Evolutionary conservation across 2,888 invertebrate genomes (phyloP).

Genomic region (Epinotia ramella): DNA sequence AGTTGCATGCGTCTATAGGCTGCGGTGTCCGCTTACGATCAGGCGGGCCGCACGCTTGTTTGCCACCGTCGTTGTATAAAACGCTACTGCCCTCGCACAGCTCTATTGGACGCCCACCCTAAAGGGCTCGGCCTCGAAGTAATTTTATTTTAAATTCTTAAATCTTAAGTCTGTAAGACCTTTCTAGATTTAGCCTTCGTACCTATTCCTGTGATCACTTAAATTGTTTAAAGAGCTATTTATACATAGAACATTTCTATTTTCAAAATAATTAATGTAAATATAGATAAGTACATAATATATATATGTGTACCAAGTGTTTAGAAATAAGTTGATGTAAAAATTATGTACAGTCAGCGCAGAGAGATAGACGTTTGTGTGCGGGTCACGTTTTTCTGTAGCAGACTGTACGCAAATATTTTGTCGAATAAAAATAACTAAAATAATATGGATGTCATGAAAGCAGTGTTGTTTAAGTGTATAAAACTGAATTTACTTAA

Average conservation of each 20-base stretch:
- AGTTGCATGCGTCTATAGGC: too few relatives aligned
- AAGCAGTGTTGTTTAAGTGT: not conserved
- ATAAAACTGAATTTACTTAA: constrained; percentile 52
- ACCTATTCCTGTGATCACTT: constrained; percentile 43
- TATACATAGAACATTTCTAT: constrained; percentile 34
- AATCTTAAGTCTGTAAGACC: constrained; percentile 13
- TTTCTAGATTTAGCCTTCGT: constrained; percentile 39
- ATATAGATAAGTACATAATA: not conserved
- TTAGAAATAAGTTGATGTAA: constrained; percentile 7
- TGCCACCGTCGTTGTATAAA: too few relatives aligned
- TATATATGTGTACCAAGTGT: not conserved
- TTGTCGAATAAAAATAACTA: not conserved
- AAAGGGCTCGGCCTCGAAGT: too few relatives aligned
- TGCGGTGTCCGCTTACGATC: too few relatives aligned
- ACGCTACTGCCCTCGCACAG: too few relatives aligned
- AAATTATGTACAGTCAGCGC: not conserved
- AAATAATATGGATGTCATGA: not conserved
- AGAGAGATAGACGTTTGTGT: not conserved
- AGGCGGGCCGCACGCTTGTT: too few relatives aligned
- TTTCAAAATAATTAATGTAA: constrained; percentile 19
- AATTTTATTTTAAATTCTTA: not conserved
- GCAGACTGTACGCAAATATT: not conserved
- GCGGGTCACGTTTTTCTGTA: not conserved
- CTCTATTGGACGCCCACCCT: too few relatives aligned
- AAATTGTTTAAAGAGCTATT: constrained; percentile 39